Base-by-base conservation (phyloP, 1,140 invertebrate genomes). In the Drosophila kepulauana region DNA sequence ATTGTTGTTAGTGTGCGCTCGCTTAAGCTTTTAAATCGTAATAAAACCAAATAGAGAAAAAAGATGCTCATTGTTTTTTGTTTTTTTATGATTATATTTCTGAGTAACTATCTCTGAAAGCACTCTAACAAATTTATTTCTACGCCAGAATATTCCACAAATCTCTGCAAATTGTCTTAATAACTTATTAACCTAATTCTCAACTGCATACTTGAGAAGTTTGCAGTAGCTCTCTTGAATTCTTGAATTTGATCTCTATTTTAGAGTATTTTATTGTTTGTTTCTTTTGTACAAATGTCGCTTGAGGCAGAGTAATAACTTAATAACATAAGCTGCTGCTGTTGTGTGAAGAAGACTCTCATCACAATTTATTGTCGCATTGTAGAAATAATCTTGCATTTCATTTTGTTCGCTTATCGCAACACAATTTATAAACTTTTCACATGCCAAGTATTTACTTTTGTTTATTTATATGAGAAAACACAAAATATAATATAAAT, bases 41-140 rank as follows among this genome's bases (percentile, higher is more conserved):
- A 75, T 77, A 74, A 72, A 87, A 79, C 33, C 51, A 79, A 79
- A 87, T 82, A 63, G 79, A 68, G 59, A 51, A 48, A 79, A 46
- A 25, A 72, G 52, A 51, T 35, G 49, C 16, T 51, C 45, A 38
- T 48, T 58, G 10, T 78, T 69, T 72, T 16, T 67, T 30, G 51
- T 4, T 78, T 68, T 67, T 16, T 67, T 51, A 61, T 51, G 59
- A 54, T 66, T 45, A 62, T 41, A 15, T 56, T 51, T 62, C 3
- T 4, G 20, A 25, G 35, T 15, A 61, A 43, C 33, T 38, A 41
- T 25, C 15, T 30, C 51, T 57, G 5, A 16, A 54, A 54, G 51
- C 43, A 63, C 13, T 35, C 51, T n/a, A 52, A 16, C 7, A 46
- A 33, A 65, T 11, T 56, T 43, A 38, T 54, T 43, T 65, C 20